Base-by-base conservation (phyloP, 2,113 vertebrate species). In the Craseonycteris thonglongyai region DNA sequence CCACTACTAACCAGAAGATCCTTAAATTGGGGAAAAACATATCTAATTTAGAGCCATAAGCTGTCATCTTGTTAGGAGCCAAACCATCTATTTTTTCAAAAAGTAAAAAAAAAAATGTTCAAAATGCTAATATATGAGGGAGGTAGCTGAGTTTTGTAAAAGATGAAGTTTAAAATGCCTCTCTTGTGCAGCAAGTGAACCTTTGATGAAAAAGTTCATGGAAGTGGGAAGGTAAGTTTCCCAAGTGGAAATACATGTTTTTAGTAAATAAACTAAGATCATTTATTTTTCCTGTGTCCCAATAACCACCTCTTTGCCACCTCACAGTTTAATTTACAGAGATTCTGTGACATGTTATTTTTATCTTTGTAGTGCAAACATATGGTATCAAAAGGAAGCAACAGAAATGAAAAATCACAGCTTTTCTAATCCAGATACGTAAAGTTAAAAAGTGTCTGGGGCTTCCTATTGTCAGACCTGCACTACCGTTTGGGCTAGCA, bases 261-360 rank as follows among this genome's bases (percentile, higher is more conserved):
- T 96, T 95, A 94, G 95, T 91, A 94, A 92, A 90, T 92, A 97
- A 95, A 79, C 76, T 72, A 71, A 95, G 58, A 93, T 95, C 51
- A 91, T 92, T 86, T 88, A 79, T 97, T 95, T 79, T 82, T 93
- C 21, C 56, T 82, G 51, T 92, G 66, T 96, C 68, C 84, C 76
- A 87, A 54, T 26, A 91, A 83, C 79, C 81, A 94, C 91, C 79
- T 95, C 51, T 92, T 51, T 95, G 86, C 75, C 69, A 96, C 74
- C 21, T 83, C 88, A 47, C 78, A 66, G 88, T 92, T 88, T 72
- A 94, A 88, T 93, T 79, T 94, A 61, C 68, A 95, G 90, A 81
- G 66, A 78, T 26, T 76, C 45, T 87, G 33, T 71, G 75, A 61
- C 69, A 74, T 78, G 61, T 79, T 90, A 78, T 93, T 94, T 95